These are phyloP conservation scores for Daktulosphaira vitifoliae DNA, from an alignment of 1,140 invertebrate species.

Conservation along the genomic window DNA sequence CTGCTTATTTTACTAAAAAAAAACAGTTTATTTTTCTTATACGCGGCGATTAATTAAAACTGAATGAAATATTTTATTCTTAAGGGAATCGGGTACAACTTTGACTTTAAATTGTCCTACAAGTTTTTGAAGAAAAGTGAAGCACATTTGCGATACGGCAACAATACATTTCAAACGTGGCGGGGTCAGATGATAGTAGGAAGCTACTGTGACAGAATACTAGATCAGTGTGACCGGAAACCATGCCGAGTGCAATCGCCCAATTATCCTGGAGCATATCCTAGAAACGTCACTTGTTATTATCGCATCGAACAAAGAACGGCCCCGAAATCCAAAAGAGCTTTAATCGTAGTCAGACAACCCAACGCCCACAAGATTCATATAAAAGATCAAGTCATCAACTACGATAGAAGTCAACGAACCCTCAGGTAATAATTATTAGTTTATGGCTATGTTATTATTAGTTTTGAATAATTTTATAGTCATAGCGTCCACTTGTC, in stretches of 20 bases:
- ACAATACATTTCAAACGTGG: slow-evolving; percentile 58
- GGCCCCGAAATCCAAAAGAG: slow-evolving; percentile 61
- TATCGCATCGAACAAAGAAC: slow-evolving; percentile 63
- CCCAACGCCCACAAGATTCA: slow-evolving; percentile 66
- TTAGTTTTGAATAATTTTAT: no score
- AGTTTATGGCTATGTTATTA: no score
- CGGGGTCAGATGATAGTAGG: slow-evolving; percentile 59
- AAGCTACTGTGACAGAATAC: slow-evolving; percentile 68
- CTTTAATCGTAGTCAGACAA: slow-evolving; percentile 61
- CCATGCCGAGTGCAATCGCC: slow-evolving; percentile 68
- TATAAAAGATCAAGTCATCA: slow-evolving; percentile 67
- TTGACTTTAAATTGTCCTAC: slow-evolving; percentile 73
- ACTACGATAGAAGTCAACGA: slow-evolving; percentile 64
- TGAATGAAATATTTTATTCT: no score
- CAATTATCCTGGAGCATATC: slow-evolving; percentile 78
- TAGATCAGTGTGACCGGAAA: slow-evolving; percentile 57
- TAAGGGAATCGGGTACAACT: slow-evolving; percentile 66
- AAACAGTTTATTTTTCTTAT: no score
- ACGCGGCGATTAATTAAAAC: no score
- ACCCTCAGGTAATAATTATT: slow-evolving; percentile 63
- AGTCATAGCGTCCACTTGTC: no score
- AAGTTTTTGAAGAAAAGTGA: slow-evolving; percentile 66
- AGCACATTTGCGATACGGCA: slow-evolving; percentile 65
- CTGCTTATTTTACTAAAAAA: no score
- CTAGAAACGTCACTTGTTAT: slow-evolving; percentile 72